Evolutionary conservation across 2,113 vertebrate species (phyloP).

Genomic region (Rhegmatorhina hoffmannsi): DNA sequence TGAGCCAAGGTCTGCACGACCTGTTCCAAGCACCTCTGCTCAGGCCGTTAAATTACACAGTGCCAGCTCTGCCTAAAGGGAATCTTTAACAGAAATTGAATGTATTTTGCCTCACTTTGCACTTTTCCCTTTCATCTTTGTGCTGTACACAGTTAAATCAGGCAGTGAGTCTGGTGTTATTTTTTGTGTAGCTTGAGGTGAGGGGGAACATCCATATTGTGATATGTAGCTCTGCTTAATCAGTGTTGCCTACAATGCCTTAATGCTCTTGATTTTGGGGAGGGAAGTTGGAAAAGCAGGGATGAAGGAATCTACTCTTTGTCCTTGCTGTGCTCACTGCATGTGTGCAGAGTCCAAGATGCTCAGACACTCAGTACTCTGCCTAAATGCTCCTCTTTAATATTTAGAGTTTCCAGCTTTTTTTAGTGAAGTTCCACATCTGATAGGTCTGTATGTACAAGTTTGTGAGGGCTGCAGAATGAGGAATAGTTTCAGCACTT

Average conservation of each 20-base stretch:
- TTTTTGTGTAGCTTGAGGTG: not conserved
- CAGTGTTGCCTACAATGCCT: accelerated
- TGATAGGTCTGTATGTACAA: accelerated
- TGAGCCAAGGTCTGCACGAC: not conserved
- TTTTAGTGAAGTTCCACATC: not conserved
- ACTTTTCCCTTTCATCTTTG: not conserved
- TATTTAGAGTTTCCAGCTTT: not conserved
- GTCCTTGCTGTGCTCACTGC: not conserved
- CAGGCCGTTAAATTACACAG: not conserved
- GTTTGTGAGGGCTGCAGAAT: not conserved
- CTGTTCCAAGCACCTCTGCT: not conserved
- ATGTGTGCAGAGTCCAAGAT: not conserved
- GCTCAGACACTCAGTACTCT: not conserved
- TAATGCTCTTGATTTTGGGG: accelerated
- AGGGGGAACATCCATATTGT: not conserved
- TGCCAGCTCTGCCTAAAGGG: not conserved
- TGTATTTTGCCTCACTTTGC: not conserved
- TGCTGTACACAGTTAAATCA: not conserved
- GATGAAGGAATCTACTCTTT: not conserved
- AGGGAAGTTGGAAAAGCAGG: not conserved
- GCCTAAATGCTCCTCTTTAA: not conserved
- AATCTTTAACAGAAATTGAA: not conserved
- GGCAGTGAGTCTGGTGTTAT: not conserved
- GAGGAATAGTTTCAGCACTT: not conserved
- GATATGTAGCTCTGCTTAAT: accelerated